A percentile compares a stretch with the other conserved stretches of the same genome.
Conservation (phyloP, 2,888 invertebrate genomes). For the Tetranychus piercei region DNA sequence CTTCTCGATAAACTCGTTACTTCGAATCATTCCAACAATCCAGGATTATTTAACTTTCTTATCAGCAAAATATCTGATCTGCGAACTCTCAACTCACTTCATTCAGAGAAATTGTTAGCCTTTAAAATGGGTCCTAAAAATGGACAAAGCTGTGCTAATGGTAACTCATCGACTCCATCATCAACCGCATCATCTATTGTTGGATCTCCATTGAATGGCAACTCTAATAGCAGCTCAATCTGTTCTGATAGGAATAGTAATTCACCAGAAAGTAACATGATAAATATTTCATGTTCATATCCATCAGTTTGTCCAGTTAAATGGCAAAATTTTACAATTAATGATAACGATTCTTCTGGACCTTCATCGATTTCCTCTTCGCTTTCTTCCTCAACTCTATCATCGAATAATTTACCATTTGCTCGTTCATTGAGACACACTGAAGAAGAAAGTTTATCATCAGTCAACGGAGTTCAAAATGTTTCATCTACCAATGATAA, state of each 20-base stretch:
- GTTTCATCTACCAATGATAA: constrained; percentile 47
- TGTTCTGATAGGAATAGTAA: background rate
- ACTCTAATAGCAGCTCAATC: constrained; percentile 4
- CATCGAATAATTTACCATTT: background rate
- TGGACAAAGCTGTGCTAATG: constrained; percentile 8
- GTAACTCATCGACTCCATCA: background rate
- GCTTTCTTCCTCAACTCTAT: background rate
- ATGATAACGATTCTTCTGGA: background rate
- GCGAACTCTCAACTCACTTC: constrained; percentile 79
- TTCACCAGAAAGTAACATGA: background rate
- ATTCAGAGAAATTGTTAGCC: constrained; percentile 82
- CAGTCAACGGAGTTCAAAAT: background rate
- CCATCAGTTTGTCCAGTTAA: constrained; percentile 14
- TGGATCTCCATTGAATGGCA: constrained; percentile 7
- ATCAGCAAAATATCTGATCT: constrained; percentile 87
- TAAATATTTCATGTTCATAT: constrained; percentile 11
- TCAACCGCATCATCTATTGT: background rate
- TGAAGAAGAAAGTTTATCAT: background rate
- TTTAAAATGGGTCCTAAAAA: constrained; percentile 50
- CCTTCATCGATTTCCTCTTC: background rate
- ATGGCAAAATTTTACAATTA: constrained; percentile 18
- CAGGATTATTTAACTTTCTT: constrained; percentile 44
- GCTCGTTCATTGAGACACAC: background rate
- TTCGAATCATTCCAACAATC: constrained; percentile 54
- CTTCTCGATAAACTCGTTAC: constrained; percentile 67